Base-by-base conservation (phyloP, 2,888 invertebrate genomes). In the Archips crataeganus region DNA sequence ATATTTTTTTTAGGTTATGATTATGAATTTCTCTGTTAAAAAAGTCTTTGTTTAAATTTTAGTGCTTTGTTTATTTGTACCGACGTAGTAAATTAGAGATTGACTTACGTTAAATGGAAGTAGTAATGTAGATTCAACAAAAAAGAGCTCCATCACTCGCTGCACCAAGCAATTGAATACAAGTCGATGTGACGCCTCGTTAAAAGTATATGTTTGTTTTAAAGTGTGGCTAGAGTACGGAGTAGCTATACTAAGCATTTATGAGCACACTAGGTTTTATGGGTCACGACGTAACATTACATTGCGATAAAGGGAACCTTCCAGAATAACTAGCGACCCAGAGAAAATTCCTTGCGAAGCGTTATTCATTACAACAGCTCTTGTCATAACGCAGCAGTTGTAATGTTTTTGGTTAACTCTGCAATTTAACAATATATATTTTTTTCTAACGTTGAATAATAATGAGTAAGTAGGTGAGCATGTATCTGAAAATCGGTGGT, bases 311-410 rank as follows among this genome's bases (percentile, higher is more conserved):
- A 2, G 8, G 34, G 11, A 34, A 13, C 34, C 34, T 34, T 10
- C 59, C 0, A 59, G 34, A 59, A 59, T 8, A 57, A 0, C 23
- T 5, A 54, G 2, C 15, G 51, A 54, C 15, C 6, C 47, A 32
- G 15, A 63, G 64, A 34, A 34, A 64, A 49, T 49, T 34, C 54
- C 15, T 67, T 67, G 61, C 61, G 8, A 42, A 61, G 67, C 15
- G 51, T 54, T 15, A 51, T 2, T 51, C 51, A 51, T 51, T 51
- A 49, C 49, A 3, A 36, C 5, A 36, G 36, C 2, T 4, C 36
- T 23, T 23, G 23, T 23, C 23, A 23, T 23, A 23, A 23, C 23
- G 23, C 23, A 23, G 23, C 0, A 23, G 23, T 23, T 23, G 23
- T 23, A 23, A 23, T 23, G 23, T 1, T 23, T 23, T 23, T 23